Base-by-base conservation (phyloP, 2,888 invertebrate species). In the Branchellion lobata region DNA sequence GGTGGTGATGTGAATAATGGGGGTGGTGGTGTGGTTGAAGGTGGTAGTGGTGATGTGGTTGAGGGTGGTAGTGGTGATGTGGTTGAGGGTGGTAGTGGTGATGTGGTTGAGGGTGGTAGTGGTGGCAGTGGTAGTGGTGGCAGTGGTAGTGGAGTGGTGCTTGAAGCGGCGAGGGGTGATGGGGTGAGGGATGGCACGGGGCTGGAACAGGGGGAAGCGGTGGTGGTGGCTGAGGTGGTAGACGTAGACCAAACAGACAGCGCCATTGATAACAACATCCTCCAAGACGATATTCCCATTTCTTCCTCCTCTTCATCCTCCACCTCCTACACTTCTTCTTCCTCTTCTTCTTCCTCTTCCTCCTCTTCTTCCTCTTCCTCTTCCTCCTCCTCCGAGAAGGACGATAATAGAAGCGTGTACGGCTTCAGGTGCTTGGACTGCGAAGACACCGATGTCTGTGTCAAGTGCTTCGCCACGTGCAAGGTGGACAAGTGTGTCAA, bases 391-490 rank as follows among this genome's bases (percentile, higher is more conserved):
- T 8, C 8, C 18, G 47, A 47, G 47, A 47, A 47, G 11, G 47
- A 47, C 11, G 61, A 57, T 24, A 5, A 18, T 24, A 57, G 24
- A 5, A 40, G 14, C 14, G 40, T 8, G 40, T 8, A 40, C 5
- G 61, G n/a, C n/a, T 57, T 57, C 61, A 57, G 61, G n/a, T 57
- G 61, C 21, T 24, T 57, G n/a, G 61, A 57, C 3, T 57, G 61
- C n/a, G 24, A 18, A 57, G 61, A 57, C n/a, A 57, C 8, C 3
- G 61, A 57, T 57, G 5, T 18, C 8, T 57, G 61, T n/a, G 8
- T 57, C 3, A 24, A 57, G 61, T 57, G 61, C 61, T 57, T 57
- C n/a, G 21, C 61, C 5, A 57, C 5, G 24, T 3, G 5, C 14
- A 24, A 18, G 21, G 3, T 24, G 21, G 11, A 18, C 61, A 8